A percentile compares a stretch with the other conserved stretches of the same genome.
These are phyloP conservation scores for Geotrupes spiniger DNA, from an alignment of 2,888 invertebrate species.

Conservation along the genomic window DNA sequence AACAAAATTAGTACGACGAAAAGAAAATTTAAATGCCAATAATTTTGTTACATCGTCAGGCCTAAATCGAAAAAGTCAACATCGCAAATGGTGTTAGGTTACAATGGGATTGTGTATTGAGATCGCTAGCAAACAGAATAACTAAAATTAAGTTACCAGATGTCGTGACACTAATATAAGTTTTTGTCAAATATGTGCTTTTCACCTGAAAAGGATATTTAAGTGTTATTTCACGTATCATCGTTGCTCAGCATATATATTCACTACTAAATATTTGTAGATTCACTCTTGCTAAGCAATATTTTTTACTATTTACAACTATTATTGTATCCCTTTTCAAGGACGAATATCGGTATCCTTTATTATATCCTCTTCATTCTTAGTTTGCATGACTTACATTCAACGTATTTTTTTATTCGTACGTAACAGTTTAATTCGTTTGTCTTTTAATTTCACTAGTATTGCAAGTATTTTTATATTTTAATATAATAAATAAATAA, in stretches of 20 bases:
- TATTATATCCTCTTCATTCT: background rate
- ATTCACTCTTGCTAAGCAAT: conserved; percentile 32
- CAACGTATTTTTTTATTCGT: background rate
- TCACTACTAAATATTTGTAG: conserved; percentile 22
- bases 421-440: too few species aligned
- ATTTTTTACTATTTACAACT: conserved; percentile 23
- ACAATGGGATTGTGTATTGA: conserved; percentile 4
- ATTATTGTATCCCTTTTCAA: conserved; percentile 18
- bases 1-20: too few species aligned
- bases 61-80: conserved; percentile 1
- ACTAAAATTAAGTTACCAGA: conserved; percentile 22
- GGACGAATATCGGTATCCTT: conserved; percentile 9
- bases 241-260: conserved; percentile 30
- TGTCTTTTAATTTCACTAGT: too few species aligned
- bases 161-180: conserved; percentile 19
- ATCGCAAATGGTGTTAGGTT: too few species aligned
- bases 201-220: conserved; percentile 20
- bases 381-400: conserved; percentile 1
- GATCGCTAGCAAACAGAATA: conserved; percentile 9
- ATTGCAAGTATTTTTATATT: too few species aligned
- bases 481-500: too few species aligned
- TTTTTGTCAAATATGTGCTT: conserved; percentile 17
- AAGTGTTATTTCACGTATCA: conserved; percentile 24
- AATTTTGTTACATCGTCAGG: conserved; percentile 1
- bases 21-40: too few species aligned